Evolutionary conservation across 2,888 invertebrate species (phyloP), one percentile per base, ranked within the genome.

Genomic region (Eristalinus aeneus): DNA sequence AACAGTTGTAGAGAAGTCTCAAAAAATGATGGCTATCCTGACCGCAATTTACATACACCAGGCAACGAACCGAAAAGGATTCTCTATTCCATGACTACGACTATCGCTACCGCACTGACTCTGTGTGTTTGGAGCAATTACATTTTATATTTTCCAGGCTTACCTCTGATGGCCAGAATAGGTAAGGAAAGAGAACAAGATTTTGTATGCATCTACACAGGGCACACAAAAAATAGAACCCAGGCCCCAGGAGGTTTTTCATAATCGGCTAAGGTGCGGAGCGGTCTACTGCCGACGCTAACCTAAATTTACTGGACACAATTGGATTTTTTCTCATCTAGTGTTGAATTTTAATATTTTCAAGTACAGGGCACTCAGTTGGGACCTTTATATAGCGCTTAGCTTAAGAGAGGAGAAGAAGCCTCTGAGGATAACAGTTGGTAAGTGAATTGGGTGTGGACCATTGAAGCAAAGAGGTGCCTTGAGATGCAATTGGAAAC

Each of bases 261-360:
- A 64, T 73, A 85, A 80, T 76, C 75, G 63, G 63, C 63, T 72
- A 68, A 68, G 72, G 75, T 73, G 76, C 68, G 72, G 58, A 68
- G 12, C 27, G 71, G 61, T 72, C 53, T 74, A 61, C 68, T 71
- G 61, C 53, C 74, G 60, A 56, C 63, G 67, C 56, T 85, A 67
- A 85, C 85, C 85, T 63, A 76, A 80, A 79, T 80, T 84, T 75
- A 80, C 84, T 80, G 75, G 67, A 72, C 80, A 84, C 80, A 84
- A 76, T 84, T 84, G 84, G 75, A 63, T 84, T 63, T 34, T 56
- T 22, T 58, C 36, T 54, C 79, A 61, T 72, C 65, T 63, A 39
- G 27, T 61, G 79, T 75, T 84, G 75, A 80, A 80, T 84, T 84
- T 84, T 84, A 84, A 84, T 84, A 84, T 80, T 72, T 80, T 58